phyloP scores from a whole-genome alignment of 2,113 vertebrate genomes.

The Vidua macroura region DNA sequence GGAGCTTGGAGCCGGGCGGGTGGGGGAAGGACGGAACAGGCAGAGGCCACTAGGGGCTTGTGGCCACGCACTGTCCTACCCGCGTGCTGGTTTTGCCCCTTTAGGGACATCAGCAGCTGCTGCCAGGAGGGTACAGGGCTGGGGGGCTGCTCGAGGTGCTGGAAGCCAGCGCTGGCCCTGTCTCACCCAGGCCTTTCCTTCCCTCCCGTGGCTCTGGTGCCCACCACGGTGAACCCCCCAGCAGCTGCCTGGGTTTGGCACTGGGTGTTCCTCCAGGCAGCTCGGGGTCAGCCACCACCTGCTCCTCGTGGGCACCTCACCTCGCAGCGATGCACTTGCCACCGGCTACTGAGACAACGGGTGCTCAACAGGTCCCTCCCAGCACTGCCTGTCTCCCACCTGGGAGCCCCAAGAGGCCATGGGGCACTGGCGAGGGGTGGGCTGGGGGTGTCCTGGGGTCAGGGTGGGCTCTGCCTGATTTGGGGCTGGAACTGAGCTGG shows the following conservation, averaged over 20 bases:
- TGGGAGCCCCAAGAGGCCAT: accelerated
- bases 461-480: neutral
- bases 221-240: accelerated
- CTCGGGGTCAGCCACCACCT: neutral
- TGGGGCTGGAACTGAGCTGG: neutral
- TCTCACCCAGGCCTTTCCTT: neutral
- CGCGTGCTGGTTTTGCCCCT: neutral
- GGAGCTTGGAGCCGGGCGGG: neutral
- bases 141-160: neutral
- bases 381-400: accelerated
- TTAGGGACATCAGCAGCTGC: neutral
- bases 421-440: accelerated
- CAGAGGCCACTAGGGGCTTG: neutral
- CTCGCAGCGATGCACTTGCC: neutral
- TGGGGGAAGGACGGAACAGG: neutral
- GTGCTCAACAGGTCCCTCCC: neutral
- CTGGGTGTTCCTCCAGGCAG: neutral
- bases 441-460: neutral
- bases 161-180: neutral
- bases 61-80: neutral
- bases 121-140: neutral
- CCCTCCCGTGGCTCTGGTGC: neutral
- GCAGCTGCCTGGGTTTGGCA: neutral
- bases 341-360: accelerated
- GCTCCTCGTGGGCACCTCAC: accelerated